These are phyloP conservation scores for Mythimna ferrago DNA, from an alignment of 2,888 invertebrate species.

Conservation along the genomic window DNA sequence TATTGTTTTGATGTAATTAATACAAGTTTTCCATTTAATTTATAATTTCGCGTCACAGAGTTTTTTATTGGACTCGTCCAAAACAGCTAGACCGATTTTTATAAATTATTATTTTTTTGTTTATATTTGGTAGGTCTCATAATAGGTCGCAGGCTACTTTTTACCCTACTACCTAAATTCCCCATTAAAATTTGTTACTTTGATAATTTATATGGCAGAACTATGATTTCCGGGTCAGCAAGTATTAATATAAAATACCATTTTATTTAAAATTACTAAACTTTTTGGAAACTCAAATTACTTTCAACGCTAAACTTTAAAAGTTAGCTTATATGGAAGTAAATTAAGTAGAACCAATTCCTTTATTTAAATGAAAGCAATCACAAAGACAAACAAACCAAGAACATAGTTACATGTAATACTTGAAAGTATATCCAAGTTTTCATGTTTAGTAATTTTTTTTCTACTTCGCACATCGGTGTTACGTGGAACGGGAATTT, in stretches of 20 bases:
- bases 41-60: too few species aligned
- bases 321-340: not conserved
- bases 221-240: too few species aligned
- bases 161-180: too few species aligned
- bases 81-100: too few species aligned
- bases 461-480: not conserved
- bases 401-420: not conserved
- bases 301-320: not conserved
- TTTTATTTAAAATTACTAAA: conserved; percentile 9
- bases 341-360: not conserved
- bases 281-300: not conserved
- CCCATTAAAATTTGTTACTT: too few species aligned
- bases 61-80: too few species aligned
- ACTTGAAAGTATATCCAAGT: not conserved
- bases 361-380: conserved; percentile 17
- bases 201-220: too few species aligned
- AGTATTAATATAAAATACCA: not conserved
- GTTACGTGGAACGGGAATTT: not conserved
- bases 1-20: not conserved
- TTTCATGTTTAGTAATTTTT: not conserved
- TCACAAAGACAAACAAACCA: not conserved
- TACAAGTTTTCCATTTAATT: too few species aligned
- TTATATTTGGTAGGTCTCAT: too few species aligned
- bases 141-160: too few species aligned
- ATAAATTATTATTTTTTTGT: too few species aligned